Evolutionary conservation across 2,888 invertebrate genomes (phyloP), one percentile per base, ranked within the genome.

Genomic region (Polyommatus icarus): DNA sequence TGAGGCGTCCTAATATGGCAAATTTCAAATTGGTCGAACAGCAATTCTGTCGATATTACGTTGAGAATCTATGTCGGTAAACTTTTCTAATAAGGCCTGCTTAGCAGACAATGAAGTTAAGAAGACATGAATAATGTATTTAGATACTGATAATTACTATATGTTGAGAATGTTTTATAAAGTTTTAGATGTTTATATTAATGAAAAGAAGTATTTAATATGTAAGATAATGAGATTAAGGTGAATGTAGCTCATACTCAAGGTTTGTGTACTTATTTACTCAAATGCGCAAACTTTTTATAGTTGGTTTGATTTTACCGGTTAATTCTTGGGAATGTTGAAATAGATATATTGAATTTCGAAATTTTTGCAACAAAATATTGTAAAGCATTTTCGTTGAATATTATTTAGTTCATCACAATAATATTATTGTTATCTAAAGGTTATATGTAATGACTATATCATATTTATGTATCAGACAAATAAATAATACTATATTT

Each of bases 401-500:
- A 20, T 59, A 59, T 59, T 8, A 20, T 59, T 59, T 59, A 5
- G 32, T 71, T 29, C 32, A 36, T 71, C 36, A 71, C 36, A 71
- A 71, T 40, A 40, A 40, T 71, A 36, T 36, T 71, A 36, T 36
- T 71, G 71, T 46, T 32, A 10, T 36, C 32, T 1, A 15, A 71
- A 36, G 40, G 1, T 40, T 40, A n/a, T n/a, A n/a, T n/a, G 71
- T 71, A 18, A n/a, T 0, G 8, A 24, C 7, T 7, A 40, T n/a
- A 73, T 10, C 5, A 46, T 73, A 46, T 46, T 61, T 61, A 46
- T 46, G 46, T 46, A 12, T 59, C 20, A 59, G 20, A n/a, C 4
- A 24, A 73, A 73, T 73, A 73, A 73, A 73, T 50, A 29, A 73
- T 73, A 29, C 10, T 73, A 15, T 4, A 61, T 20, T 73, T 73